Base-by-base conservation (phyloP, 2,888 invertebrate species). In the Pecten maximus region DNA sequence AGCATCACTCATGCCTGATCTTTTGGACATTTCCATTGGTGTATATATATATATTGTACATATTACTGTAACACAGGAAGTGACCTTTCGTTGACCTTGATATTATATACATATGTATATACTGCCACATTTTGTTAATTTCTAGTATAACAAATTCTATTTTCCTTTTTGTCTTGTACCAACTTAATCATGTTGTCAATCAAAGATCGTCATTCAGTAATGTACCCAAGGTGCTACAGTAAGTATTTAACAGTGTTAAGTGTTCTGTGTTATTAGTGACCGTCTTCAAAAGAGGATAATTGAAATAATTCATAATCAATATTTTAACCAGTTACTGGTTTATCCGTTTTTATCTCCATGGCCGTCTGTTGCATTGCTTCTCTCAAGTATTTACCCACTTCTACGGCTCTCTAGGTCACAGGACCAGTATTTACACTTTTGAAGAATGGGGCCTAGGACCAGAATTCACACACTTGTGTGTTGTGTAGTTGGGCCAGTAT, bases 121-220 rank as follows among this genome's bases (percentile, higher is more conserved):
- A 74, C 74, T 23, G 35, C 16, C 35, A 74, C 16, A 10, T 74
- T 74, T 74, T 74, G 35, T 35, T 74, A 28, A 74, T 35, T 74
- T 74, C 74, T 74, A 35, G 74, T 15, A 74, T 28, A 28, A 74
- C 19, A 28, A 15, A 28, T 28, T 74, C 74, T 74, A 35, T 35
- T 74, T 74, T 74, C 74, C n/a, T n/a, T 74, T 74, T 54, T 54
- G 54, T 54, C 74, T 74, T 10, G 74, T 74, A 74, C 74, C 6
- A 74, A 6, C 35, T 74, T 35, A 74, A 74, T 74, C 74, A 74
- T 74, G 74, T 74, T 35, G 74, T 35, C 15, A 74, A 74, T 74
- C 74, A 74, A 74, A 74, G 28, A 74, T 15, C 35, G 74, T 74
- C 74, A 28, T 74, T 35, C 19, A 54, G 74, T 28, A n/a, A 35